phyloP scores from a whole-genome alignment of 1,140 invertebrate species.

The Cotesia glomerata region DNA sequence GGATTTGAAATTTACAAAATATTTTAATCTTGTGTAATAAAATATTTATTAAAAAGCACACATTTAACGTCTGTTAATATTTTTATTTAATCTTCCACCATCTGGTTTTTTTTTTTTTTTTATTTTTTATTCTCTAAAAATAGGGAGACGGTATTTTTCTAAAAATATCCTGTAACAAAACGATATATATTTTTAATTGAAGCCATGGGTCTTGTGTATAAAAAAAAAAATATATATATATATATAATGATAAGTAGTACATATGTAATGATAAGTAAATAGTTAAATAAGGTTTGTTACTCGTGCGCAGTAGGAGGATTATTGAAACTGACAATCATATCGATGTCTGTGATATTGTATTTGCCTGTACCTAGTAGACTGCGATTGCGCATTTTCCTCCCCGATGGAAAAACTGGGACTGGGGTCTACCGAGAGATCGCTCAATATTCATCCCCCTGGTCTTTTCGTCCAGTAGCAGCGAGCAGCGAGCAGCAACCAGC shows the following conservation, averaged over 20 bases:
- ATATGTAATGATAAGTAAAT: no score
- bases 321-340: neutral
- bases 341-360: conserved; percentile 26
- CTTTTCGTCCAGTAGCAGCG: conserved; percentile 7
- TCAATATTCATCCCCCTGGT: conserved; percentile 38
- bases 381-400: conserved; percentile 11
- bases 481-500: neutral
- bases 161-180: no score
- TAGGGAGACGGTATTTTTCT: no score
- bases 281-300: no score
- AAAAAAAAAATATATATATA: neutral
- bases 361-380: neutral
- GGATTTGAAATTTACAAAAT: conserved; percentile 45
- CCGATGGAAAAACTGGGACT: conserved; percentile 4
- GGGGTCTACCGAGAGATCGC: conserved; percentile 24
- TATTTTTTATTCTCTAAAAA: neutral
- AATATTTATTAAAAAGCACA: conserved; percentile 55
- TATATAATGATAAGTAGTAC: no score
- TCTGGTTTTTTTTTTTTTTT: neutral
- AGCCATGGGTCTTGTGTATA: no score
- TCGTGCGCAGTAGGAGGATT: neutral
- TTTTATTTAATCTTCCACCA: neutral
- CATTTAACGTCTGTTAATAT: conserved; percentile 5
- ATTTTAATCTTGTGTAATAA: conserved; percentile 63
- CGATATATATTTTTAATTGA: no score